Evolutionary conservation across 2,888 invertebrate species (phyloP).

Genomic region (Marasmarcha lunaedactyla): DNA sequence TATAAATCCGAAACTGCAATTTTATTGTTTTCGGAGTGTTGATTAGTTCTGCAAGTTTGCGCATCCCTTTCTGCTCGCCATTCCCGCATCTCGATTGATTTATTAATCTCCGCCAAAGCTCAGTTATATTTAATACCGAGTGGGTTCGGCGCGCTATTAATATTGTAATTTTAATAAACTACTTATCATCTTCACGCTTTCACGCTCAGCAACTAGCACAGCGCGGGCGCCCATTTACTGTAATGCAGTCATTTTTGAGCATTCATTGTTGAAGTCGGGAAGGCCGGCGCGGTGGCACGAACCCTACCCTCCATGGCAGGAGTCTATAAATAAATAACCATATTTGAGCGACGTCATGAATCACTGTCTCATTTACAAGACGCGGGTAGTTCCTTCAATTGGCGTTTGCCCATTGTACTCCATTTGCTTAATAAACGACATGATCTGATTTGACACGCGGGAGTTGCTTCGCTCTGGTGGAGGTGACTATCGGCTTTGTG

Average conservation of each 20-base stretch:
- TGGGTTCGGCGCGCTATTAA: too few relatives aligned
- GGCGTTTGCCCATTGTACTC: not conserved
- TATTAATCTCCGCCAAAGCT: too few relatives aligned
- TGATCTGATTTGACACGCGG: not conserved
- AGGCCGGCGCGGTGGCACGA: not conserved
- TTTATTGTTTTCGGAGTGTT: too few relatives aligned
- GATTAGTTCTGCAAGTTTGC: too few relatives aligned
- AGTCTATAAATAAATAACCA: slow-evolving; percentile 29
- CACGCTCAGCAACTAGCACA: not conserved
- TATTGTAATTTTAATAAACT: slow-evolving; percentile 1
- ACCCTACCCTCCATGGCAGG: slow-evolving; percentile 15
- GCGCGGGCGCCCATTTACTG: too few relatives aligned
- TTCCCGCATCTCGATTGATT: too few relatives aligned
- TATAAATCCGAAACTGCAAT: too few relatives aligned
- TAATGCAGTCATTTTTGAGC: too few relatives aligned
- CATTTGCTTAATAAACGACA: not conserved
- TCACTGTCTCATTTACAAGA: slow-evolving; percentile 10
- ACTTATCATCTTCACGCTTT: slow-evolving; percentile 1
- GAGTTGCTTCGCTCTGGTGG: not conserved
- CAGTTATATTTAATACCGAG: too few relatives aligned
- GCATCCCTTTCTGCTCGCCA: too few relatives aligned
- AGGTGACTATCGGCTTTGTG: not conserved
- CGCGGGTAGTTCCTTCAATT: not conserved
- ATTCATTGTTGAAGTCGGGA: too few relatives aligned
- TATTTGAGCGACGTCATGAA: slow-evolving; percentile 17